These are phyloP conservation scores for Galago senegalensis DNA, from an alignment of 2,797 vertebrate genomes.

Conservation along the genomic window DNA sequence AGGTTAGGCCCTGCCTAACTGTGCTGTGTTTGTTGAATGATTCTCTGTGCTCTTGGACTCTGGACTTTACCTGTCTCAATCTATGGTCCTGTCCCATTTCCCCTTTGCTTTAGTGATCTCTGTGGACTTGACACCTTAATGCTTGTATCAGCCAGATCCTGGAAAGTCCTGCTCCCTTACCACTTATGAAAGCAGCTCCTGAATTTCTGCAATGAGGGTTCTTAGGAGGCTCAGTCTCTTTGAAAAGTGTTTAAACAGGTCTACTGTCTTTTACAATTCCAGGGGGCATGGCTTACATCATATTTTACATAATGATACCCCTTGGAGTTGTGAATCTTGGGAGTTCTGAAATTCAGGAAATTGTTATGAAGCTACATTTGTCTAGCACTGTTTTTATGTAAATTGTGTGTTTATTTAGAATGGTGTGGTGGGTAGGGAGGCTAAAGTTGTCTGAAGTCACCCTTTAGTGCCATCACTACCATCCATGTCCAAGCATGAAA, in stretches of 20 bases:
- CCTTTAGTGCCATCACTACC: neutral
- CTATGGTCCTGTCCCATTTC: neutral
- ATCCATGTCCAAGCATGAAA: neutral
- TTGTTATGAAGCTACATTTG: neutral
- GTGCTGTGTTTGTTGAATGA: neutral
- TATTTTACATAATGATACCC: neutral
- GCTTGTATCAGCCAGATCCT: neutral
- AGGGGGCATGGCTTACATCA: neutral
- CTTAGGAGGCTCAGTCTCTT: neutral
- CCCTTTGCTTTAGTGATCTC: neutral
- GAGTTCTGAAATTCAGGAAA: neutral
- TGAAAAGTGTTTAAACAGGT: neutral
- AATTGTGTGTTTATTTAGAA: neutral
- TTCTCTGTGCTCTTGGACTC: conserved; percentile 40
- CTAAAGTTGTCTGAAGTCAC: neutral
- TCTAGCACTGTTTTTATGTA: neutral
- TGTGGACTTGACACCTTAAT: neutral
- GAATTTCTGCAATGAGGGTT: neutral
- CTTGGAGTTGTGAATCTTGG: neutral
- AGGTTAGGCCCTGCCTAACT: neutral
- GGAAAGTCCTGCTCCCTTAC: neutral
- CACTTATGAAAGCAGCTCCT: neutral
- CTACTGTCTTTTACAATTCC: neutral
- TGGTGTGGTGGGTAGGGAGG: neutral
- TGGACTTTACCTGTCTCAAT: conserved; percentile 16